Base-by-base conservation (phyloP, 2,888 invertebrate genomes). In the Tuta absoluta region DNA sequence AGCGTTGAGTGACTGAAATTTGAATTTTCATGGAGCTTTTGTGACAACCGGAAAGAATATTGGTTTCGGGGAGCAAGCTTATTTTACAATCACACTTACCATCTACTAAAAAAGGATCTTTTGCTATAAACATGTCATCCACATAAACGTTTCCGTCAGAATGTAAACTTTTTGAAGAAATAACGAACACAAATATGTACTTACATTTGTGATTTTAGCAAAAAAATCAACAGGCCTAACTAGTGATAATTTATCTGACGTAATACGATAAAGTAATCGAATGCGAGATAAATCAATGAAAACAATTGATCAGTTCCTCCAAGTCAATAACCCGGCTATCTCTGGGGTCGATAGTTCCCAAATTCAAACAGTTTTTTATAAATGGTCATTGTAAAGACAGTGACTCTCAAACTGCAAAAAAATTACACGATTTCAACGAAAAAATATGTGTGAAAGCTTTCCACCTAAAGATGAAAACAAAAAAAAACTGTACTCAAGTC, bases 271-370 rank as follows among this genome's bases (percentile, higher is more conserved):
- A 33, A 17, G 17, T 33, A 33, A 33, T 56, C 14, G 28, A 56
- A 17, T 14, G 0, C 28, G 24, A 24, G 45, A 62, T 62, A 62
- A 49, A 49, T 62, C 19, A 24, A 33, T 63, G 24, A 63, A 63
- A 57, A 63, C 63, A 63, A 63, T 63, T 49, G 61, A 49, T 61
- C 24, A 45, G 45, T 45, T 59, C 28, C 14, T 61, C n/a, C 38
- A 61, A 45, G 60, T 60, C 60, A 60, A 60, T 60, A 60, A 60
- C 60, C 60, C 45, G 23, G 23, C 45, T 60, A 60, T 60, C 60
- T 28, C 14, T 8, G 45, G 23, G 60, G 60, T 60, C 60, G 60
- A 60, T 60, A 60, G 60, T 61, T 61, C 33, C 49, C 49, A 17
- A 61, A 33, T 61, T 61, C 49, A 49, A 37, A 60, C 45, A 45